Evolutionary conservation across 2,113 vertebrate genomes (phyloP), one percentile per base, ranked within the genome.

Genomic region (Thinocorus orbignyianus): DNA sequence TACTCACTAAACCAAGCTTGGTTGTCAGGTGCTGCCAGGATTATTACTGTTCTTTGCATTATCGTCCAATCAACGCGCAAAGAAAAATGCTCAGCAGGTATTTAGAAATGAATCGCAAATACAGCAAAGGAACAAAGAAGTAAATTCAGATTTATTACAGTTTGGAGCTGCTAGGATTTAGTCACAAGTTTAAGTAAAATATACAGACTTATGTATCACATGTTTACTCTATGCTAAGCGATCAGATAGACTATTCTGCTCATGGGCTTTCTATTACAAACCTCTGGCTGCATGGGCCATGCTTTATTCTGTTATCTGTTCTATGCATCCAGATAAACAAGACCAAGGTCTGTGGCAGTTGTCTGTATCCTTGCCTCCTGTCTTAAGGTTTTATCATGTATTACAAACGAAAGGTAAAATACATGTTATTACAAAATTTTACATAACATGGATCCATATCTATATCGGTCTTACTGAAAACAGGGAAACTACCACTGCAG

Each of bases 131-230:
- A 64, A 88, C 18, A 68, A 61, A 61, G 41, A 60, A 42, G 6
- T 26, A 81, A 5, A 17, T 57, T 72, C 51, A 46, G 33, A 64
- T 37, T 64, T 64, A 77, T 46, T 55, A 42, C 13, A 66, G n/a
- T 44, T 90, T 72, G 16, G 6, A 91, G 42, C 9, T 80, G 16
- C 44, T 92, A 81, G 83, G 9, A 55, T 17, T 87, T 73, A 68
- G 51, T 87, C 44, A 60, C 5, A 85, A 46, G 10, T 24, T 2
- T 42, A 81, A 77, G 25, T 39, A 80, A 80, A 92, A 68, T 28
- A 65, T 14, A 51, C 8, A 64, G 33, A 68, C 2, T 13, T 13
- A 17, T 0, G 0, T 1, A 71, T 26, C 1, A 0, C 17, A 46
- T 41, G 9, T 28, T 92, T 71, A 92, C 7, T 25, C 17, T 60